Percentiles rank a stretch among this genome's conserved stretches.
Conservation (phyloP, 2,797 vertebrate genomes). For the Hypotaenidia okinawae region DNA sequence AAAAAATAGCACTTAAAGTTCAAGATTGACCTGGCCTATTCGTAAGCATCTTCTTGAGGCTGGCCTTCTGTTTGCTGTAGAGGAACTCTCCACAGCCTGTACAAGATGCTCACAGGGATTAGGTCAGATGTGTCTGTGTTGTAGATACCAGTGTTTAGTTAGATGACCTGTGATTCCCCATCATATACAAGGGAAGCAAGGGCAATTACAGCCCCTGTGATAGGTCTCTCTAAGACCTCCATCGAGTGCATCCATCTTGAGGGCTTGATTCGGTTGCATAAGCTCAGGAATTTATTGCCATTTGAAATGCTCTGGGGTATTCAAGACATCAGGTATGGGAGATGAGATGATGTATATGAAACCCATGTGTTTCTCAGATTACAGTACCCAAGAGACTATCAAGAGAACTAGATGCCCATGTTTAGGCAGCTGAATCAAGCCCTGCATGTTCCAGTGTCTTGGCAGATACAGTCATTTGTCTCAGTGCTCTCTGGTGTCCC, state of each 20-base stretch:
- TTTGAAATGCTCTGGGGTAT: not conserved
- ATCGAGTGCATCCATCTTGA: not conserved
- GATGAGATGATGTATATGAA: not conserved
- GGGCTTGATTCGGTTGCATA: not conserved
- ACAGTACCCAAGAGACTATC: not conserved
- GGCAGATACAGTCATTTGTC: fast-evolving
- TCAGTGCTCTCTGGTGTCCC: not conserved
- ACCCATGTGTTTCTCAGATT: not conserved
- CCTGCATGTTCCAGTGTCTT: not conserved
- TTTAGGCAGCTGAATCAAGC: not conserved
- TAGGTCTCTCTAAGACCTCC: not conserved
- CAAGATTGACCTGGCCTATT: not conserved
- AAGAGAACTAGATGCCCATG: not conserved
- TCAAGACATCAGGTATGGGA: not conserved
- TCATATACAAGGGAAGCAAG: not conserved
- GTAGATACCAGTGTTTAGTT: not conserved
- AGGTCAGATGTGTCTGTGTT: not conserved
- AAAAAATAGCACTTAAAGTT: not conserved
- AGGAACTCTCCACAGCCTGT: not conserved
- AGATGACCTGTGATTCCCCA: not conserved
- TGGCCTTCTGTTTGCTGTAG: not conserved
- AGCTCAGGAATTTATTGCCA: not conserved
- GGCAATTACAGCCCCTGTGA: not conserved
- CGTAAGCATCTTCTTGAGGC: not conserved
- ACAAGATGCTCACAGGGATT: not conserved